Base-by-base conservation (phyloP, 2,888 invertebrate species). In the Ctenicera cuprea region DNA sequence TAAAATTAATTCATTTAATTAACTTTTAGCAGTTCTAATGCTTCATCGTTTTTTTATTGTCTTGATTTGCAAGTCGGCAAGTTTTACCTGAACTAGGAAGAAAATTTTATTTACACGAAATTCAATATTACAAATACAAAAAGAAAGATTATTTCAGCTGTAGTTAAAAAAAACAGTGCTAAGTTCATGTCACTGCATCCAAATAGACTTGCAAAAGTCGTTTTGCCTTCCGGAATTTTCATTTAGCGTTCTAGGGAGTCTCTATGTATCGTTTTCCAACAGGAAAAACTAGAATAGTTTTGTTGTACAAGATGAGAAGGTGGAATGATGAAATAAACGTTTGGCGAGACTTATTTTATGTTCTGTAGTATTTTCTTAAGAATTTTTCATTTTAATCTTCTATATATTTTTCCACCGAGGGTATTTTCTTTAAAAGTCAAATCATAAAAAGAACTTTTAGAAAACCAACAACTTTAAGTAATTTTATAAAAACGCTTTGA, bases 401-500 rank as follows among this genome's bases (percentile, higher is more conserved):
- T 1, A 9, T 1, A 9, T 4, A 1, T 33, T 9, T 33, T 3
- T 33, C 33, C 33, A 1, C 7, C 33, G 33, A 9, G 33, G 9
- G 9, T 33, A 33, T 33, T 9, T 33, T 1, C 5, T 33, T 33
- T 33, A 33, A 26, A 33, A 9, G 33, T 33, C 33, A 8, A 33
- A 1, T 33, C 9, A 33, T 33, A 33, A 33, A 5, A 33, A 9
- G 7, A 33, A 33, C 8, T 33, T 33, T 33, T 33, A 4, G 2
- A 33, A 33, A 33, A 33, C 5, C 5, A 33, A 33, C 9, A 9
- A 33, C 41, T 43, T 43, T 4, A 43, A 45, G 18, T 11, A 18
- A 18, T 18, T 18, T 45, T 7, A 45, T 16, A 45, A 45, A 45
- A 45, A 18, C 9, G 45, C 45, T 45, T 45, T 45, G 45, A 45